Evolutionary conservation across 2,888 invertebrate species (phyloP).

Genomic region (Euphydryas editha): DNA sequence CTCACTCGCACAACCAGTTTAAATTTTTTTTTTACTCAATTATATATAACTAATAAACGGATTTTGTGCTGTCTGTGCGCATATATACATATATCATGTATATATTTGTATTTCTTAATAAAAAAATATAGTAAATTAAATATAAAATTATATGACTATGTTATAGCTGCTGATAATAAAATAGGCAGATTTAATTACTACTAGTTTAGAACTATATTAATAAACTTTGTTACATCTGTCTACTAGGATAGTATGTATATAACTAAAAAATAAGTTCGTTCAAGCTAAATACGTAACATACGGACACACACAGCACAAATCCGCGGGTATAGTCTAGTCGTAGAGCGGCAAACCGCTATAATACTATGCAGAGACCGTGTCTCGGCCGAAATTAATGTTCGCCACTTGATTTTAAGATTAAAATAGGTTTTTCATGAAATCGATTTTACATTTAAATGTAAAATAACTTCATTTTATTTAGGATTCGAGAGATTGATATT

Average conservation of each 20-base stretch:
- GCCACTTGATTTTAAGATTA: conserved; percentile 26
- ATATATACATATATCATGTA: neutral
- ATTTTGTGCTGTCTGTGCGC: conserved; percentile 38
- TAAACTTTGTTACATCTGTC: neutral
- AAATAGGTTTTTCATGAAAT: conserved; percentile 15
- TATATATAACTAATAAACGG: conserved; percentile 50
- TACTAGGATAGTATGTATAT: too few relatives aligned
- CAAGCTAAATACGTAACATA: neutral
- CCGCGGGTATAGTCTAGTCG: conserved; percentile 35
- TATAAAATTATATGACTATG: neutral
- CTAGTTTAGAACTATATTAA: neutral
- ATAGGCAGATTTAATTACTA: neutral
- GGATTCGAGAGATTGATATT: neutral
- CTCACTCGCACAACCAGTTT: conserved; percentile 52
- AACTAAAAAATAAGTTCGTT: neutral
- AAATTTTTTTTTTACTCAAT: conserved; percentile 52
- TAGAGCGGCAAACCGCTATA: conserved; percentile 33
- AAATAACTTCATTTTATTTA: conserved; percentile 1
- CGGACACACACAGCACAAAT: conserved; percentile 35
- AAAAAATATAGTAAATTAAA: neutral
- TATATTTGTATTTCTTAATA: neutral
- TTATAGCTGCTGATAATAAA: neutral
- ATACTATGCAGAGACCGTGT: conserved; percentile 37
- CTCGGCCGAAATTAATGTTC: conserved; percentile 30
- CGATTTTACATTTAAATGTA: conserved; percentile 15